A percentile compares a stretch with the other conserved stretches of the same genome.
These are phyloP conservation scores for Drosophila lacertosa DNA, from an alignment of 1,140 invertebrate species.

Conservation along the genomic window DNA sequence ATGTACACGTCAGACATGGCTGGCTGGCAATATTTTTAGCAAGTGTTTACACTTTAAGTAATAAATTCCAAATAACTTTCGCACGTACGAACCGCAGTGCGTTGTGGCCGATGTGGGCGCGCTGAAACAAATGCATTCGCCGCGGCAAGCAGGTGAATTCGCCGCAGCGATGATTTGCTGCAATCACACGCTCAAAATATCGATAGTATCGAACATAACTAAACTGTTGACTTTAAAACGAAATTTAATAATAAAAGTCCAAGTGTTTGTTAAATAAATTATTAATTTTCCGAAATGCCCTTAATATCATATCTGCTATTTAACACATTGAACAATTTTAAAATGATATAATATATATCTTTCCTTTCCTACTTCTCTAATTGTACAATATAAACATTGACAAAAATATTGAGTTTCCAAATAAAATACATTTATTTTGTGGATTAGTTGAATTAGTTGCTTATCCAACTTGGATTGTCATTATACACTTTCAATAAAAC, in stretches of 20 bases:
- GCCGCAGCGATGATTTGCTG: conserved; percentile 7
- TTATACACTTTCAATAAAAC: not conserved
- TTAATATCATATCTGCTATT: no score
- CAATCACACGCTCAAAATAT: not conserved
- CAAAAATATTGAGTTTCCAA: no score
- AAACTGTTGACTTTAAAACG: no score
- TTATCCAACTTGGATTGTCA: not conserved
- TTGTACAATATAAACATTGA: no score
- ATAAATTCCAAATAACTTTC: conserved; percentile 28
- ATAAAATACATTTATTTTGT: no score
- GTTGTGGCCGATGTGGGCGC: conserved; percentile 9
- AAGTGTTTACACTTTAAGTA: conserved; percentile 24
- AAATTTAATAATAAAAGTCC: no score
- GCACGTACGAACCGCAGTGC: not conserved
- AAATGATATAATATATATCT: no score
- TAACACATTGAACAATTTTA: no score
- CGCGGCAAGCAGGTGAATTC: conserved; percentile 8
- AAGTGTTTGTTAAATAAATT: no score
- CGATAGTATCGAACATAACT: not conserved
- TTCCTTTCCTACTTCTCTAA: no score
- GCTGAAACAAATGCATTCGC: conserved; percentile 35
- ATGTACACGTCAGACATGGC: conserved; percentile 82
- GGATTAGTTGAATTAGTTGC: no score
- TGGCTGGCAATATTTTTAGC: not conserved
- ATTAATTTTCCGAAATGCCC: no score